phyloP scores from a whole-genome alignment of 92 coral and sea anemone species.

The Phenganax subtilis region DNA sequence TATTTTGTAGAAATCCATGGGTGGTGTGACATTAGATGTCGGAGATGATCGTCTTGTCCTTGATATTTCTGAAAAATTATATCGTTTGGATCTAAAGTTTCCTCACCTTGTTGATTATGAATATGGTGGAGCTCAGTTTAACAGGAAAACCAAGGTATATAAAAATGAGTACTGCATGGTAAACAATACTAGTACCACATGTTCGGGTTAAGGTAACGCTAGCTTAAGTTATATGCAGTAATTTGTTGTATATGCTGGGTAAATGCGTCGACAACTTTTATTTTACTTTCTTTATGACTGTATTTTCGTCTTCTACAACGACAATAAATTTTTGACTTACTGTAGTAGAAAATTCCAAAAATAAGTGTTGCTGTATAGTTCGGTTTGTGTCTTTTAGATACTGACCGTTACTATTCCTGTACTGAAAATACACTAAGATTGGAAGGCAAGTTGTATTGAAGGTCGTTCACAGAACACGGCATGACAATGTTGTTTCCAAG shows the following conservation, averaged over 20 bases:
- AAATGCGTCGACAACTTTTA: not conserved
- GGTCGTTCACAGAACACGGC: not conserved
- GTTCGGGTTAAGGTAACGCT: not conserved
- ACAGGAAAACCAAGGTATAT: conserved; percentile 78
- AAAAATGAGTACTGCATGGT: not conserved
- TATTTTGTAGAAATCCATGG: conserved; percentile 55
- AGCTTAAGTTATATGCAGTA: not conserved
- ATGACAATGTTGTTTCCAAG: not conserved
- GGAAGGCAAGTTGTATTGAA: not conserved
- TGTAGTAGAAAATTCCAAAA: no score
- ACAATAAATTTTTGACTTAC: no score
- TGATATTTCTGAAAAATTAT: conserved; percentile 58
- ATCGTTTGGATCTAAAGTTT: conserved; percentile 63
- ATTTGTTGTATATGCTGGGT: no score
- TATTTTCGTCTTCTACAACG: no score
- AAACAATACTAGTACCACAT: not conserved
- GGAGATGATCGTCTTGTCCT: conserved; percentile 79
- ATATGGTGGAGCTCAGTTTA: conserved; percentile 85
- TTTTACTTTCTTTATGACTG: no score
- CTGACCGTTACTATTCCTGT: conserved; percentile 39
- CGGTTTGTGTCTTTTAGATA: conserved; percentile 1
- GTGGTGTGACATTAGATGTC: conserved; percentile 65
- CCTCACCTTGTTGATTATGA: conserved; percentile 68
- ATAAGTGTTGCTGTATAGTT: not conserved
- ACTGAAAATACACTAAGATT: not conserved